Base-by-base conservation (phyloP, 1,140 invertebrate species). In the Holotrichia oblita region DNA sequence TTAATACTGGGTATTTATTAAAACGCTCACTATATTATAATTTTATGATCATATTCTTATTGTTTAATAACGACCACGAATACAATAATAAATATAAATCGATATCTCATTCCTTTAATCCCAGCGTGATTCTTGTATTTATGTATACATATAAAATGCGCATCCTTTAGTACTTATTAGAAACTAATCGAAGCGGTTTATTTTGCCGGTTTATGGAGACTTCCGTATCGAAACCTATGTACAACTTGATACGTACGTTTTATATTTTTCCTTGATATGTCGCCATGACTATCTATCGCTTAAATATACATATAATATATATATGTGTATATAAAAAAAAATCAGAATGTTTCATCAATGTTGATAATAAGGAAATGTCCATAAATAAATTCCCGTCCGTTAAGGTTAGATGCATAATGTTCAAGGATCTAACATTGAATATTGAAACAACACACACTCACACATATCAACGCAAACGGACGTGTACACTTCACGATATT, bases 401-500 rank as follows among this genome's bases (percentile, higher is more conserved):
- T 69, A 69, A 69, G 61, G 61, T 69, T 69, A 69, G 61, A 69
- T 69, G 61, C 61, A 69, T 34, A 69, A 69, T 69, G 27, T 69
- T 69, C 61, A 69, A 69, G 61, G 61, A 69, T 69, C 61, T 69
- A 69, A 69, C 61, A 69, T 69, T 69, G 61, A 69, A 69, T 69
- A 69, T 69, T 69, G 61, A 69, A 69, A 69, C 27, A 69, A 27
- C 61, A 69, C 22, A 55, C 48, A 17, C n/a, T 55, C 14, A 55
- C 14, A 55, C 17, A 55, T 0, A 55, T 17, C 8, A 0, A 17
- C 27, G 4, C 17, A 55, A n/a, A 55, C 48, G 7, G 48, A 55
- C 27, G 27, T 4, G 27, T 1, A 34, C 27, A n/a, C n/a, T n/a
- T n/a, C n/a, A 34, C 27, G 27, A 34, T 34, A 14, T 44, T 44